Base-by-base conservation (phyloP, 1,140 invertebrate species). In the Aricia agestis region DNA sequence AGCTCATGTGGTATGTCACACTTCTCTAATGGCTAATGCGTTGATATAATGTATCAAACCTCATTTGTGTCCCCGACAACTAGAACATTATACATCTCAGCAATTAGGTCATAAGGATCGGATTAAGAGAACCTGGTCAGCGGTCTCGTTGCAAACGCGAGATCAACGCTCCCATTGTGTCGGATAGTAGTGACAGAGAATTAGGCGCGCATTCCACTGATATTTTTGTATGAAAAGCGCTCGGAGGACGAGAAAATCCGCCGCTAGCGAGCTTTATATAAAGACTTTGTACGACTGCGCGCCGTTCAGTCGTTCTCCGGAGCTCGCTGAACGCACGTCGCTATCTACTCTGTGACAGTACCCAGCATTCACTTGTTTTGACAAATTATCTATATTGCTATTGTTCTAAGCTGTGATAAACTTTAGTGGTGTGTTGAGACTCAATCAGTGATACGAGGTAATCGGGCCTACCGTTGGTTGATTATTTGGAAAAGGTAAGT, bases 151-250 rank as follows among this genome's bases (percentile, higher is more conserved):
- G 84, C 85, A 79, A 71, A 66, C 69, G 45, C 67, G 81, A 85
- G 87, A 91, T 90, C 89, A 91, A 91, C 80, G 89, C 83, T 88
- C 89, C 76, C 89, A 89, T 90, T 90, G 89, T 88, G 83, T 82
- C 82, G 80, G 78, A 80, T 82, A 81, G 79, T 86, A 89, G 85
- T 84, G 86, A 88, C 87, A 90, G 85, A 80, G 82, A 91, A 90
- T 91, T 89, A 84, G 84, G 85, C 83, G 78, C 80, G 77, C 77
- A 91, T 89, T 91, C 87, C 84, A 80, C 76, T 74, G 82, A 82
- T 91, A 90, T 90, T 90, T 91, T 91, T 85, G 84, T 85, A 79
- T 78, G 76, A 83, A 84, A 85, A 85, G 75, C 73, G 70, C 74
- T 76, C 76, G 80, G 77, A 82, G 82, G 82, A 78, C 86, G 84